Conservation (phyloP, 2,797 vertebrate species). For the Rhinella marina region DNA sequence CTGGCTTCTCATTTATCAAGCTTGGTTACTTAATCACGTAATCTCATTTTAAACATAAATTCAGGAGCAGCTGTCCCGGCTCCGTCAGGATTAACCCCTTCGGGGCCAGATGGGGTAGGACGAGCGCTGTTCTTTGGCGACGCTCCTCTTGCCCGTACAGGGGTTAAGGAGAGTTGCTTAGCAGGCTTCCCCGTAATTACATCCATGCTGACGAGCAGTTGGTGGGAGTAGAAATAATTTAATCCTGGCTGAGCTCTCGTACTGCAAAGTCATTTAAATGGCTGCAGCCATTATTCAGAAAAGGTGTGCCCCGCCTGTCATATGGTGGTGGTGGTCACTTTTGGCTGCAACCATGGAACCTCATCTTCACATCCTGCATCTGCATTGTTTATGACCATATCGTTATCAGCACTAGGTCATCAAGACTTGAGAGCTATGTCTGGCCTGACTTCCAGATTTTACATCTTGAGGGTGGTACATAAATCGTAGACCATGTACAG, state of each 20-base stretch:
- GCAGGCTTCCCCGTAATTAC: slow-evolving; percentile 48
- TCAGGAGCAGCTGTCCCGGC: slow-evolving; percentile 29
- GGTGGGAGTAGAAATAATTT: slow-evolving; percentile 53
- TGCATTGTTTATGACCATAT: background rate
- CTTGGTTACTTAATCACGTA: slow-evolving; percentile 43
- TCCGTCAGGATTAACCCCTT: slow-evolving; percentile 37
- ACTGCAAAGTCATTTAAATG: slow-evolving; percentile 37
- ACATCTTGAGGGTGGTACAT: background rate
- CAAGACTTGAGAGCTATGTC: background rate
- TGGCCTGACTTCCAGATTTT: background rate
- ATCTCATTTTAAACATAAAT: slow-evolving; percentile 53
- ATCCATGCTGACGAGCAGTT: slow-evolving; percentile 53
- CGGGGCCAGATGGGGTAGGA: background rate
- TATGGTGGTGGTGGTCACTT: background rate
- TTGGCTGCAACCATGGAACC: background rate
- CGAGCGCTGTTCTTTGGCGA: background rate
- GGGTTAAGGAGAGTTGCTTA: slow-evolving; percentile 43
- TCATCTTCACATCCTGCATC: background rate
- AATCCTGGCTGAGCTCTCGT: slow-evolving; percentile 38
- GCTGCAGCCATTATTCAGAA: background rate
- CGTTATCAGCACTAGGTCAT: background rate
- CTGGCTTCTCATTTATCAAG: slow-evolving; percentile 44
- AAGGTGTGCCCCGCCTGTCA: background rate
- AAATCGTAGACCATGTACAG: background rate
- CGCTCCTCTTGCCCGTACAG: background rate